Evolutionary conservation across 2,888 invertebrate species (phyloP), one percentile per base, ranked within the genome.

Genomic region (Drosophila heteroneura): DNA sequence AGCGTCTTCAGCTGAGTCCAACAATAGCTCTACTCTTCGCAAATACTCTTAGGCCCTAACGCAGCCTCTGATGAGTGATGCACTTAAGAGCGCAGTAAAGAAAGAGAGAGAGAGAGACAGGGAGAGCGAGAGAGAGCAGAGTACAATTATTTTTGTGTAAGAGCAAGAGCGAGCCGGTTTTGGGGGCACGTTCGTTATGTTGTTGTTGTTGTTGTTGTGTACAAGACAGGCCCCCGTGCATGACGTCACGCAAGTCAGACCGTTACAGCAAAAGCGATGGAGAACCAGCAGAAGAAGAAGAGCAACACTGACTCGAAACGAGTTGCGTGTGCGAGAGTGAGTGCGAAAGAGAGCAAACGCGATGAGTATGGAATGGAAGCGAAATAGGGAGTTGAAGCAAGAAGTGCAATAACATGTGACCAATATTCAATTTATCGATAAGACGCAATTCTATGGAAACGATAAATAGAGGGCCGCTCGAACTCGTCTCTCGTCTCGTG

Each of bases 191-290:
- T 85, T 87, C 68, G 61, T 19, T 64, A 63, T 52, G 35, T 53
- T 64, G 33, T 16, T 73, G 30, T 52, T 70, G 30, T 52, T 70
- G 30, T 53, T 70, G 51, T 33, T 79, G 60, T 74, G 39, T 44
- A 57, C n/a, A 71, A 75, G 91, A 81, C 91, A 83, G 71, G 90
- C 91, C 91, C 85, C 90, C 90, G 77, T 89, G 91, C 77, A 74
- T 91, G 91, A 91, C 91, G 91, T 91, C 91, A 91, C 87, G 89
- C 85, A 83, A 70, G 53, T 83, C 53, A 72, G 68, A 68, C 83
- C 59, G 74, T 86, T 83, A 82, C 76, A 82, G 60, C 71, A 60
- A 63, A 67, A 57, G 28, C 22, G 16, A 7, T 47, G 47, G 30
- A 41, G 39, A 64, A 52, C 51, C 62, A 60, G 52, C 69, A 64